Conservation (phyloP, 2,113 vertebrate species). For the Passerina amoena region DNA sequence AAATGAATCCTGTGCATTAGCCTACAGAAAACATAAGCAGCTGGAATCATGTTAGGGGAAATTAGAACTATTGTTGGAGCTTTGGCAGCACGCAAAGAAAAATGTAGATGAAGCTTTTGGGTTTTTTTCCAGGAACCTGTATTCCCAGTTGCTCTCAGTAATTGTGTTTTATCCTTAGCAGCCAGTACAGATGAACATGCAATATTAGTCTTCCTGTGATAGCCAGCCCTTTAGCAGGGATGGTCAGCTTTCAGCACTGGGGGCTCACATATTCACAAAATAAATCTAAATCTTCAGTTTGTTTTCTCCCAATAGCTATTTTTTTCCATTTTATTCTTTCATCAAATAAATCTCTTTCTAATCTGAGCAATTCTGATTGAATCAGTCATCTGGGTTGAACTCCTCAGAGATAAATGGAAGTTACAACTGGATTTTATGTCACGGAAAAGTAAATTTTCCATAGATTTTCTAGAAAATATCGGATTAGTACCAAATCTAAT, state of each 20-base stretch:
- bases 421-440: not conserved
- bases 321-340: not conserved
- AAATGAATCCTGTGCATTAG: slow-evolving; percentile 31
- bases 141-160: not conserved
- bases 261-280: not conserved
- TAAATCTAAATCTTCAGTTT: not conserved
- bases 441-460: not conserved
- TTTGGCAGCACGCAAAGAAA: not conserved
- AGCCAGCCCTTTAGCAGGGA: not conserved
- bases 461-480: not conserved
- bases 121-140: not conserved
- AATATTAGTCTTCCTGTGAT: not conserved
- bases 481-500: not conserved
- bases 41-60: not conserved
- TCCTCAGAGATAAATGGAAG: not conserved
- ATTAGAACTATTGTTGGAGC: not conserved
- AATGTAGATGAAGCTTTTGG: not conserved
- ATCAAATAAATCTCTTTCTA: not conserved
- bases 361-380: not conserved
- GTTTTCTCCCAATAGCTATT: not conserved
- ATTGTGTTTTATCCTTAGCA: not conserved
- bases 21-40: slow-evolving; percentile 39
- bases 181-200: not conserved
- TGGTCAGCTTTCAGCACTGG: not conserved
- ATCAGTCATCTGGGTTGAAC: not conserved